Percentiles rank a stretch among this genome's conserved stretches.
Conservation (phyloP, 64 coral and sea anemone genomes). For the Porites australiensis region DNA sequence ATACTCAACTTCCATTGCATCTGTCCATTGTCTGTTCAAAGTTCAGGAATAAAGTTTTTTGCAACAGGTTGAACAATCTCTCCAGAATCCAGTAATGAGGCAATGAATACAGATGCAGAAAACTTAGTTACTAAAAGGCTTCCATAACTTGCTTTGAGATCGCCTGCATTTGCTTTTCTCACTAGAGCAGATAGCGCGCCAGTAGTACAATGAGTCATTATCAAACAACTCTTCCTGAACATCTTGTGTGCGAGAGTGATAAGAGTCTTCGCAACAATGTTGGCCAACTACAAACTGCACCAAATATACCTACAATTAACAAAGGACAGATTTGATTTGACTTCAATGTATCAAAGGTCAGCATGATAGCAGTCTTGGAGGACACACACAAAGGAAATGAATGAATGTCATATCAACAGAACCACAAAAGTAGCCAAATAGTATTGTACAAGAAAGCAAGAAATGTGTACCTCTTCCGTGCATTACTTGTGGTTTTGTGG, state of each 20-base stretch:
- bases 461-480: too few relatives aligned
- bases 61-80: conserved; percentile 24
- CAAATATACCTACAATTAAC: neutral
- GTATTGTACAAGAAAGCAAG: too few relatives aligned
- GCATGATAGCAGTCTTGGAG: too few relatives aligned
- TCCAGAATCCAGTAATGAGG: conserved; percentile 20
- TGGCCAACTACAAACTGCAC: conserved; percentile 9
- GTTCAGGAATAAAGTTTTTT: neutral
- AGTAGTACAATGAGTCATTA: neutral
- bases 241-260: neutral
- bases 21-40: conserved; percentile 24
- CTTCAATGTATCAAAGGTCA: too few relatives aligned
- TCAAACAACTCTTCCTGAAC: neutral
- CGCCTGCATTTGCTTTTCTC: neutral
- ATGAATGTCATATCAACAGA: too few relatives aligned
- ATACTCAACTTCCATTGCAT: conserved; percentile 6
- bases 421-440: too few relatives aligned
- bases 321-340: too few relatives aligned
- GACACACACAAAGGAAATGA: too few relatives aligned
- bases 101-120: conserved; percentile 44
- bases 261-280: neutral
- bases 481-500: too few relatives aligned
- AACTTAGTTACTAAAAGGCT: neutral
- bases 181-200: neutral
- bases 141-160: neutral